Base-by-base conservation (phyloP, 1,140 invertebrate genomes). In the Dreissena rostriformis region DNA sequence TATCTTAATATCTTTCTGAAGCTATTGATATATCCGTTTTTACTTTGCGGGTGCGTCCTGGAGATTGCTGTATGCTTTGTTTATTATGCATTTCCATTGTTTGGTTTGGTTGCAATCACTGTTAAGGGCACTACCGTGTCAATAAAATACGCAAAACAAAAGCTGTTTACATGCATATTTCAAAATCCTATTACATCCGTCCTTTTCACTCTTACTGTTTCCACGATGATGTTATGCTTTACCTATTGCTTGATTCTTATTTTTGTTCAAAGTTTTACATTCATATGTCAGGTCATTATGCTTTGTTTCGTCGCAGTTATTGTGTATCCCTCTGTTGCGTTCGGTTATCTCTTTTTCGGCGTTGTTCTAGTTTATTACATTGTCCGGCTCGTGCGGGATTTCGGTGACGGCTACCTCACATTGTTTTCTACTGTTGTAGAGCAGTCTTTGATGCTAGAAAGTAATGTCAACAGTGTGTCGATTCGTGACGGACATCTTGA, bases 261-360 rank as follows among this genome's bases (percentile, higher is more conserved):
- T 39, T 80, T 80, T n/a, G 39, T 80, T 12, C 1, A 80, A 53
- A 80, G 77, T n/a, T 80, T 80, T 57, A 51, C 26, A 26, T 80
- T 80, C 26, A 53, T 71, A 19, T 61, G n/a, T 39, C 51, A 82
- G 26, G 10, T 82, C n/a, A 52, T 82, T 53, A 68, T 49, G 5
- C 74, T 61, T 52, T 66, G 53, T 49, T 82, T 82, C 67, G 29
- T 82, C 22, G 70, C 71, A 19, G 80, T 82, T 5, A 82, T 82
- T 82, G 49, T 82, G 2, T 82, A 66, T 73, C 80, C 80, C n/a
- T 82, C 80, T 2, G 39, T 74, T 26, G 28, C 80, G 0, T 82
- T 82, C 28, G 80, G 80, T 12, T 82, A 73, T 39, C 22, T 82
- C 11, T 82, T 82, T 49, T 82, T 82, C 51, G 4, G 26, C 19